Evolutionary conservation across 2,797 vertebrate species (phyloP).

Genomic region (Anabacerthia variegaticeps): DNA sequence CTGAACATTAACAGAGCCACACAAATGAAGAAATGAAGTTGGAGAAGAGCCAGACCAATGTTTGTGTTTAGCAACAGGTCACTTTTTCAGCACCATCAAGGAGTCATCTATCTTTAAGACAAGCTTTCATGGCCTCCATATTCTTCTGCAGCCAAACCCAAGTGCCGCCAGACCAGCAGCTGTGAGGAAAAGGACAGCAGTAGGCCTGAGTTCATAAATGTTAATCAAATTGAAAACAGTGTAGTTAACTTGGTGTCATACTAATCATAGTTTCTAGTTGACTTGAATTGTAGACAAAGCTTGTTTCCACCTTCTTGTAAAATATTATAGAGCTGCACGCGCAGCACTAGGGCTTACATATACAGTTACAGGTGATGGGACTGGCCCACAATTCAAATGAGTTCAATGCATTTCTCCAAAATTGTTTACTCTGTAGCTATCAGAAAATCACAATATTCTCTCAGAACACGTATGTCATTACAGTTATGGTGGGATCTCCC

Average conservation of each 20-base stretch:
- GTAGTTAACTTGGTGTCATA: background rate
- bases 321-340: background rate
- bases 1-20: background rate
- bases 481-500: background rate
- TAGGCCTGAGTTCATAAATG: accelerated
- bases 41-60: background rate
- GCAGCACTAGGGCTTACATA: background rate
- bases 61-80: background rate
- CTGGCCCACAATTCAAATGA: background rate
- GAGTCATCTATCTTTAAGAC: background rate
- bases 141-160: background rate
- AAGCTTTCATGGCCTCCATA: background rate
- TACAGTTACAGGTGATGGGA: background rate
- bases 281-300: background rate
- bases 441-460: background rate
- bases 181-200: background rate
- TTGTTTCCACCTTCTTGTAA: background rate
- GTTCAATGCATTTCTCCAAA: background rate
- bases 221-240: background rate
- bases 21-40: background rate
- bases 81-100: background rate
- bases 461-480: background rate
- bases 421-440: background rate
- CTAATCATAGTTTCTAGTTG: background rate
- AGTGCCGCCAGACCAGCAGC: background rate